phyloP scores from a whole-genome alignment of 2,113 vertebrate genomes.

The Struthidea cinerea region DNA sequence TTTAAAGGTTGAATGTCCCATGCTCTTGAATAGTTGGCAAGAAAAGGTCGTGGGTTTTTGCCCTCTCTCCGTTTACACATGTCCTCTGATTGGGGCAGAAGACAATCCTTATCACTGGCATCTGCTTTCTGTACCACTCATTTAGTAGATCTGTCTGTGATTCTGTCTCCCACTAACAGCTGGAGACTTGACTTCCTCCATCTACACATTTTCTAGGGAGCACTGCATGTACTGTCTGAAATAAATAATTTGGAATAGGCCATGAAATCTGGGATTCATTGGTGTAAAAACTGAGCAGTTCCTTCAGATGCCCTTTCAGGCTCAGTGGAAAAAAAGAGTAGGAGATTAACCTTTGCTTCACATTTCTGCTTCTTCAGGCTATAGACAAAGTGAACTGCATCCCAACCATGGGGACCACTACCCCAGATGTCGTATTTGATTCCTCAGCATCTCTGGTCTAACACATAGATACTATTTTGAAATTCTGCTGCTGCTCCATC shows the following conservation, averaged over 20 bases:
- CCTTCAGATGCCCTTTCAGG: not conserved
- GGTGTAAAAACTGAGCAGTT: not conserved
- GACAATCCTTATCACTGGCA: not conserved
- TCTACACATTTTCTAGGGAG: not conserved
- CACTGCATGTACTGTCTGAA: not conserved
- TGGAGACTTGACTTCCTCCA: not conserved
- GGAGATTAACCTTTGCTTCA: not conserved
- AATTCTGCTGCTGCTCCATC: not conserved
- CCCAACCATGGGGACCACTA: not conserved
- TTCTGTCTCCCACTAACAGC: not conserved
- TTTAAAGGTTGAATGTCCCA: not conserved
- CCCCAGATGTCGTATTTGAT: not conserved
- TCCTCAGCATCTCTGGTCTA: not conserved
- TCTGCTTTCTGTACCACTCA: not conserved
- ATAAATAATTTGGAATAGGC: not conserved
- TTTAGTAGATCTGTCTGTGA: not conserved
- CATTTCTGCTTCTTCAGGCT: not conserved
- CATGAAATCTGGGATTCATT: not conserved
- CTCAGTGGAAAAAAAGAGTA: not conserved
- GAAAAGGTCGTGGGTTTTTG: not conserved
- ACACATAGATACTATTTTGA: not conserved
- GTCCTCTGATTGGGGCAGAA: not conserved
- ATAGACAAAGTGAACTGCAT: not conserved
- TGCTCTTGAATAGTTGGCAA: not conserved
- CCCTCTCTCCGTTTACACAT: not conserved